Base-by-base conservation (phyloP, 2,888 invertebrate genomes). In the Dryadula phaetusa region DNA sequence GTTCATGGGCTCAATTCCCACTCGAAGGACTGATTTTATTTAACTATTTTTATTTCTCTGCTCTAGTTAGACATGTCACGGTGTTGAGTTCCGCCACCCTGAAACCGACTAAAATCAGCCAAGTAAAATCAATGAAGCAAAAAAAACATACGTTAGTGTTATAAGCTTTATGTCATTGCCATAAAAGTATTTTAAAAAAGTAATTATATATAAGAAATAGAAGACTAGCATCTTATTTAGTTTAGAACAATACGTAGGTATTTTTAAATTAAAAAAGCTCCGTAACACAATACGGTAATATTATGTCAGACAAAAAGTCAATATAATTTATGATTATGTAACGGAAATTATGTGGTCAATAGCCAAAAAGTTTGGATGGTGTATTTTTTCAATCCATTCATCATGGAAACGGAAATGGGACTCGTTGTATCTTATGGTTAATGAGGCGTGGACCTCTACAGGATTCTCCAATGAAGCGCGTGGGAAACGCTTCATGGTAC, bases 401-500 rank as follows among this genome's bases (percentile, higher is more conserved):
- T 79, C 74, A 80, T 77, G 81, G 80, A 82, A 81, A 80, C 90
- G 90, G 90, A 90, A 90, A 86, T 88, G 86, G 86, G 85, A 82
- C 84, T 83, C 80, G 83, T 79, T 79, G 79, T 76, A 79, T 80
- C 80, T 79, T 79, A 71, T 74, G 75, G 74, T 75, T 82, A 88
- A 88, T 87, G 87, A 78, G 74, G 83, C 88, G 83, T 84, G 82
- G 83, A 85, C 79, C 77, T 78, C 77, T 75, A 78, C 78, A 74
- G 77, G 79, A 74, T 77, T 72, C 70, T 77, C 72, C 85, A 82
- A 82, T 83, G 83, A 78, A 72, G 77, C 82, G 86, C 86, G 88
- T 89, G 87, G 87, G 88, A 91, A 81, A 72, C 65, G 70, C 62
- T 74, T 62, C 69, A 64, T 70, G 60, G 47, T 64, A 58, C 14